A percentile compares a stretch with the other conserved stretches of the same genome.
Evolutionary conservation across 2,888 invertebrate species (phyloP).

Genomic region (Coremacera marginata): DNA sequence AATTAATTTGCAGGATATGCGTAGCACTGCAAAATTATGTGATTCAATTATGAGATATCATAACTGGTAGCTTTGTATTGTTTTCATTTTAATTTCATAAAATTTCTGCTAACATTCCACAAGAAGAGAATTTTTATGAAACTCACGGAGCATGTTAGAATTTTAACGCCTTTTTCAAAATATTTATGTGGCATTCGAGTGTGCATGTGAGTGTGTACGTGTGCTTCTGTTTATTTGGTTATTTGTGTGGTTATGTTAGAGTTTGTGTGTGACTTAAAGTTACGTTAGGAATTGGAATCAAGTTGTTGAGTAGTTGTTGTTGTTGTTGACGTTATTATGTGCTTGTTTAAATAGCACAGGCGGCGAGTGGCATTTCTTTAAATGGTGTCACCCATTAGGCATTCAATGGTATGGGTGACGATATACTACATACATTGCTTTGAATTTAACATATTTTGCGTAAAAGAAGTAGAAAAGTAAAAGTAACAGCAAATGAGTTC

Average conservation of each 20-base stretch:
- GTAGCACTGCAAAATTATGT: not conserved
- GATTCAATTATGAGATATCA: constrained; percentile 4
- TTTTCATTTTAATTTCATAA: constrained; percentile 20
- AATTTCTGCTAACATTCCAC: constrained; percentile 33
- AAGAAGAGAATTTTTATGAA: constrained; percentile 37
- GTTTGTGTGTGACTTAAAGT: constrained; percentile 11
- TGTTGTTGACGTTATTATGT: not conserved
- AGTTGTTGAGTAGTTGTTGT: constrained; percentile 15
- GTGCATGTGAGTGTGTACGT: not conserved
- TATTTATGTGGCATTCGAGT: not conserved
- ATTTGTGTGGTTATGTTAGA: constrained; percentile 22
- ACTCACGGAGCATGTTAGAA: constrained; percentile 40
- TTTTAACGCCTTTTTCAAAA: constrained; percentile 20
- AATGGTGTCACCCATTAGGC: not conserved
- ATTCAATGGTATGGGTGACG: not conserved
- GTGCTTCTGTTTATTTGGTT: not conserved
- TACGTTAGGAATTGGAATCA: constrained; percentile 13
- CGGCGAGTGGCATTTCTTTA: not conserved
- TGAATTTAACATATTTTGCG: not conserved
- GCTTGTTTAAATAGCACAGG: not conserved
- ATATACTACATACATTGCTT: not conserved
- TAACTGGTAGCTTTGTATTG: constrained; percentile 20
- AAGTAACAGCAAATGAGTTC: not conserved
- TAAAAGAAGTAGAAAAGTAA: constrained; percentile 4
- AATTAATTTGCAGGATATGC: not conserved